Percentiles rank a stretch among this genome's conserved stretches.
Evolutionary conservation across 37 sponge, comb jelly and placozoan species (phyloP).

Genomic region (Beroe forskalii): DNA sequence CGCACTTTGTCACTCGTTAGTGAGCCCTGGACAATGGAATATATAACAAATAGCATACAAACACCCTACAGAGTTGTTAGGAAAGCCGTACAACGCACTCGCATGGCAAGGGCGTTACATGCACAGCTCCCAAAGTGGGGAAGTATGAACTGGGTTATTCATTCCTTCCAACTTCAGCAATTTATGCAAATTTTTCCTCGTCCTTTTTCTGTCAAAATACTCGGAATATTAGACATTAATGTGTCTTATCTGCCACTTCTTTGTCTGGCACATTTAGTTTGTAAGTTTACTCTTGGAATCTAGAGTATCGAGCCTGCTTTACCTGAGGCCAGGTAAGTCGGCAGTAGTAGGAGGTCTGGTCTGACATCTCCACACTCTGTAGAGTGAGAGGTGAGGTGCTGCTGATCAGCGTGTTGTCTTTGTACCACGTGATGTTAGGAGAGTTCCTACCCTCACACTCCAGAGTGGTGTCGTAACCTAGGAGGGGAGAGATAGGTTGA

Average conservation of each 20-base stretch:
- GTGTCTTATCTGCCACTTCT: too few relatives aligned
- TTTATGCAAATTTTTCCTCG: too few relatives aligned
- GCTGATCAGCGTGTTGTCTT: conserved; percentile 11
- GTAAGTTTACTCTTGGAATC: too few relatives aligned
- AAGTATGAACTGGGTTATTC: neutral
- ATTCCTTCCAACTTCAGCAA: too few relatives aligned
- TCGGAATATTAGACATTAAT: too few relatives aligned
- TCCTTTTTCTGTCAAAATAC: too few relatives aligned
- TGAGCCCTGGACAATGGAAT: conserved; percentile 8
- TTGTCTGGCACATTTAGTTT: too few relatives aligned
- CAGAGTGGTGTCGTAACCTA: conserved; percentile 49
- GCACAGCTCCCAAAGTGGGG: neutral
- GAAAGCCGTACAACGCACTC: neutral
- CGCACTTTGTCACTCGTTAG: conserved; percentile 9
- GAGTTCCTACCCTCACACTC: conserved; percentile 49
- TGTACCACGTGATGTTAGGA: conserved; percentile 39
- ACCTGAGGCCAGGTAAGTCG: conserved; percentile 47
- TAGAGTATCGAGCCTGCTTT: too few relatives aligned
- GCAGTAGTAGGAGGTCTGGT: conserved; percentile 24
- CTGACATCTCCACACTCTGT: neutral
- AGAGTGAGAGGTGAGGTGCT: conserved; percentile 4
- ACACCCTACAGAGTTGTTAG: too few relatives aligned
- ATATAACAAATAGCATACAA: too few relatives aligned
- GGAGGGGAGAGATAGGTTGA: neutral
- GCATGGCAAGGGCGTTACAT: too few relatives aligned